Percentiles rank a stretch among this genome's conserved stretches.
phyloP scores from a whole-genome alignment of 1,140 invertebrate species.

The Cydia splendana region DNA sequence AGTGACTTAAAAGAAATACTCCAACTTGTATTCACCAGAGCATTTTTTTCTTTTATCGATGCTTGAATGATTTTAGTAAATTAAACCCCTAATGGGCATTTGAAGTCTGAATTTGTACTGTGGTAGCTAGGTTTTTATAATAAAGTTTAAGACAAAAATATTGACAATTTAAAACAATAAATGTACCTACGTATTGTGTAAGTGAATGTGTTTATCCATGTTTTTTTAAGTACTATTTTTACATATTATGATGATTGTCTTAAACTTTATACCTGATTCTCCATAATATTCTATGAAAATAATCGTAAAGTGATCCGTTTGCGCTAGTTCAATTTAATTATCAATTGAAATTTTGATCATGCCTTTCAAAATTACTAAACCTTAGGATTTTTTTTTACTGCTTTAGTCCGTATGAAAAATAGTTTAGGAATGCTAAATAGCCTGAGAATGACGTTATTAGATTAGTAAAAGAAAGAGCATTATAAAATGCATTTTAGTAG shows the following conservation, averaged over 20 bases:
- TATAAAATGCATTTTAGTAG: conserved; percentile 7
- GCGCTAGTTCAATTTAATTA: conserved; percentile 21
- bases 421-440: conserved; percentile 22
- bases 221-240: not conserved
- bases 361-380: conserved; percentile 31
- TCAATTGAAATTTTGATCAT: not conserved
- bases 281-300: not conserved
- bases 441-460: conserved; percentile 27
- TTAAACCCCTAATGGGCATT: not conserved
- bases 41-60: not conserved
- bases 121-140: conserved; percentile 20
- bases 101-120: conserved; percentile 9
- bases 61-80: conserved; percentile 28
- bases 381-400: conserved; percentile 14
- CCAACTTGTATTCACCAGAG: not conserved
- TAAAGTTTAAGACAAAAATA: not conserved
- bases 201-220: not conserved
- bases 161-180: not conserved
- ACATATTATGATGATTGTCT: not conserved
- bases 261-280: not conserved
- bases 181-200: not conserved
- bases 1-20: not conserved
- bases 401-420: conserved; percentile 6
- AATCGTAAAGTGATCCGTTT: conserved; percentile 13
- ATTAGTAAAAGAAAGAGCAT: conserved; percentile 31